These are phyloP conservation scores for Malurus elegans DNA, from an alignment of 2,113 vertebrate genomes.

Conservation along the genomic window DNA sequence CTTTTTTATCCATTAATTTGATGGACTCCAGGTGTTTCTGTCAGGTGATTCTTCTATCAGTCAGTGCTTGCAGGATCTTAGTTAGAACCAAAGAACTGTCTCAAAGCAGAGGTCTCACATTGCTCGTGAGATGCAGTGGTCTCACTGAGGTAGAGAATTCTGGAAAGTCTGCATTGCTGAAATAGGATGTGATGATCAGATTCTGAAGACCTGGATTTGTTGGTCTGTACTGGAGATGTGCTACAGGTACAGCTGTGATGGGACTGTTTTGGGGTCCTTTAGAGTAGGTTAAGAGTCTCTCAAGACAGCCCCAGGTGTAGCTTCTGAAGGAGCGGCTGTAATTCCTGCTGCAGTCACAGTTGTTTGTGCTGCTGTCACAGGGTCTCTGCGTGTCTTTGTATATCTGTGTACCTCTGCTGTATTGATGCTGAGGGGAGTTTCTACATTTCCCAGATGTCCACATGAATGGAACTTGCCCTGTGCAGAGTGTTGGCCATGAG, in stretches of 20 bases:
- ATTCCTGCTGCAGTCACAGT: background rate
- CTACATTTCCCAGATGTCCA: background rate
- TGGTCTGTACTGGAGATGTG: background rate
- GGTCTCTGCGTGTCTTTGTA: too few species aligned
- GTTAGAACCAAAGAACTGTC: background rate
- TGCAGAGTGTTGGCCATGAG: background rate
- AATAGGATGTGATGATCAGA: background rate
- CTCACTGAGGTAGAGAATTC: background rate
- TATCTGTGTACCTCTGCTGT: too few species aligned
- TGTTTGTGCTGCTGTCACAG: background rate
- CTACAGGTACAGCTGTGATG: background rate
- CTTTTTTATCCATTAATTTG: background rate
- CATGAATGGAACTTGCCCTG: background rate
- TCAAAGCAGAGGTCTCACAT: background rate
- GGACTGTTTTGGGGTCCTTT: background rate
- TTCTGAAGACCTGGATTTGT: background rate
- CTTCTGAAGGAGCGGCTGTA: background rate
- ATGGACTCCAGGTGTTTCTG: background rate
- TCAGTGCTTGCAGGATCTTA: background rate
- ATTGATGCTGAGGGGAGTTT: accelerated
- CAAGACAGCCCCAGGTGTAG: background rate
- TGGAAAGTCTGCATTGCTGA: background rate
- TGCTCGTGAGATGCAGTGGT: background rate
- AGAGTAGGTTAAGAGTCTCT: background rate
- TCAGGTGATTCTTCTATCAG: background rate